Evolutionary conservation across 2,888 invertebrate genomes (phyloP).

Genomic region (Tetropium fuscum): DNA sequence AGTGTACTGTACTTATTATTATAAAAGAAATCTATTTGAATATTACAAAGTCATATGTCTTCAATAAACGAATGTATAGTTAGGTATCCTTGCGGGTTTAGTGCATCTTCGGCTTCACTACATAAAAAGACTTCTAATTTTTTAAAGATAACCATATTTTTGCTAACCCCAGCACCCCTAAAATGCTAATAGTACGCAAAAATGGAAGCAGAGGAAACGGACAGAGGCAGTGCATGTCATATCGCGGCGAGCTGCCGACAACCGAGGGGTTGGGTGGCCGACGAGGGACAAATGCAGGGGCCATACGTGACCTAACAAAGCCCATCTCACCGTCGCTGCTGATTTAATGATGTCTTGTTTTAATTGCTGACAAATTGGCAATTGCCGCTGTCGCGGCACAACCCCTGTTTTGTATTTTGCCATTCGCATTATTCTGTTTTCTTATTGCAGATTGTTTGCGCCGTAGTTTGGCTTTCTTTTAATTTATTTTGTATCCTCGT

Average conservation of each 20-base stretch:
- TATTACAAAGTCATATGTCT: too few relatives aligned
- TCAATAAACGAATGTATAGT: too few relatives aligned
- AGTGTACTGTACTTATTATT: too few relatives aligned
- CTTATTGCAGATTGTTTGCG: conserved; percentile 26
- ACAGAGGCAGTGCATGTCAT: conserved; percentile 41
- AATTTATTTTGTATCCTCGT: too few relatives aligned
- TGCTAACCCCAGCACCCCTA: too few relatives aligned
- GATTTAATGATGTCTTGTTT: conserved; percentile 68
- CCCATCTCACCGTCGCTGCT: conserved; percentile 62
- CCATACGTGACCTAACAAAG: conserved; percentile 67
- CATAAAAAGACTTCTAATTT: too few relatives aligned
- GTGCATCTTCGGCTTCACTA: too few relatives aligned
- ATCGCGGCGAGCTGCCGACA: conserved; percentile 39
- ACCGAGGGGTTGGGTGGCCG: conserved; percentile 28
- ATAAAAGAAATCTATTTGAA: too few relatives aligned
- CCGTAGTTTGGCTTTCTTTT: too few relatives aligned
- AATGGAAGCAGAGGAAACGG: conserved; percentile 26
- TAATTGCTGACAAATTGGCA: conserved; percentile 68
- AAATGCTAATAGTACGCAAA: not conserved
- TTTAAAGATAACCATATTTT: too few relatives aligned
- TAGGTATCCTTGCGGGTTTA: too few relatives aligned
- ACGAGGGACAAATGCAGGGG: conserved; percentile 47
- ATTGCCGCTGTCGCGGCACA: conserved; percentile 56
- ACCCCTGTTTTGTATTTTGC: conserved; percentile 30
- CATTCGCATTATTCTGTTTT: conserved; percentile 38